phyloP scores from a whole-genome alignment of 2,113 vertebrate species.

The Etia nguti region DNA sequence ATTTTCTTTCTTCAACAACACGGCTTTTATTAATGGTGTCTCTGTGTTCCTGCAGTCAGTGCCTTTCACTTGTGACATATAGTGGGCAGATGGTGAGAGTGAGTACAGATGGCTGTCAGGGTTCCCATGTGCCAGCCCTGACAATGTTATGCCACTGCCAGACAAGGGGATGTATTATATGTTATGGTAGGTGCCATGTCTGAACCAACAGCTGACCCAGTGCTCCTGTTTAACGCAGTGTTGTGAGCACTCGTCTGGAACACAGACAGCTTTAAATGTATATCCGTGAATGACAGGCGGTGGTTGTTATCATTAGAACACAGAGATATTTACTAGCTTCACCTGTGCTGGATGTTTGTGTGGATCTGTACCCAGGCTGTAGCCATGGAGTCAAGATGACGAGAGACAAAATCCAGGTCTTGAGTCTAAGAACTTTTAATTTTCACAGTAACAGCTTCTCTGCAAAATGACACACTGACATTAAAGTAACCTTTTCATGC shows the following conservation, averaged over 20 bases:
- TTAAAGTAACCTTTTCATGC: neutral
- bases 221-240: neutral
- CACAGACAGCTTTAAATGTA: neutral
- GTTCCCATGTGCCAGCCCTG: constrained; percentile 15
- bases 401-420: neutral
- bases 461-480: neutral
- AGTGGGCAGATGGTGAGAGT: constrained; percentile 17
- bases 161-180: constrained; percentile 3
- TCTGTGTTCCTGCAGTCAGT: neutral
- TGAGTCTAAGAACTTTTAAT: neutral
- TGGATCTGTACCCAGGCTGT: neutral
- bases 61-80: neutral
- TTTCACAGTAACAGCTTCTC: neutral
- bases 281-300: neutral
- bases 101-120: neutral
- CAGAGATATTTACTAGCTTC: neutral
- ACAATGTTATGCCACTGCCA: constrained; percentile 1
- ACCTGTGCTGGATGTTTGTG: neutral
- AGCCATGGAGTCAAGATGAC: neutral
- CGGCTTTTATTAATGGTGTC: neutral
- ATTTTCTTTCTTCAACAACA: neutral
- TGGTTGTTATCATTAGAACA: neutral
- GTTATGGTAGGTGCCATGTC: constrained; percentile 12
- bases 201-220: constrained; percentile 32
- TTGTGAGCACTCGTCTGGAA: neutral